A percentile compares a stretch with the other conserved stretches of the same genome.
Evolutionary conservation across 2,797 vertebrate species (phyloP).

Genomic region (Lutjanus argentimaculatus): DNA sequence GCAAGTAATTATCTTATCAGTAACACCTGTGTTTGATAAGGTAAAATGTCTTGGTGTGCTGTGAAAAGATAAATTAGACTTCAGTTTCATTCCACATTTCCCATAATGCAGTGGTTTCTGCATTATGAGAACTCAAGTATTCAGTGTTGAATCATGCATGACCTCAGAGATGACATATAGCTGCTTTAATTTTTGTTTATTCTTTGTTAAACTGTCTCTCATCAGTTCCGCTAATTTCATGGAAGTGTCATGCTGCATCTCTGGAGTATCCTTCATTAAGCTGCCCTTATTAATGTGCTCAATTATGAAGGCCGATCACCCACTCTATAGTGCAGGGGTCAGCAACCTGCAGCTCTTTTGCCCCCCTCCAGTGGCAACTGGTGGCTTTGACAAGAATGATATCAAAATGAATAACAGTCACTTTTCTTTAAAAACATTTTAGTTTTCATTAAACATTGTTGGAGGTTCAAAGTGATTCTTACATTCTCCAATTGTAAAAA

Average conservation of each 20-base stretch:
- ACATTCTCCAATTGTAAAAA: too few relatives aligned
- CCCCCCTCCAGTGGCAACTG: too few relatives aligned
- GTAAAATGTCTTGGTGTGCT: background rate
- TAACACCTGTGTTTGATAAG: background rate
- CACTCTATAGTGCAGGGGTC: background rate
- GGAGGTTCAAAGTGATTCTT: too few relatives aligned
- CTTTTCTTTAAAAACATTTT: too few relatives aligned
- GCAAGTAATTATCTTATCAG: slow-evolving; percentile 7
- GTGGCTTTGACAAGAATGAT: too few relatives aligned
- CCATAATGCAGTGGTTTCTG: background rate
- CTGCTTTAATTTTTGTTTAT: background rate
- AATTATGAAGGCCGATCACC: background rate
- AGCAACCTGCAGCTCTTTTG: too few relatives aligned
- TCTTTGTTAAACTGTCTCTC: background rate
- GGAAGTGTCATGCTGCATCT: background rate
- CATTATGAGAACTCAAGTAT: slow-evolving; percentile 2
- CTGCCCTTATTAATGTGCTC: background rate
- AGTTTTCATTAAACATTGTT: too few relatives aligned
- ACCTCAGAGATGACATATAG: background rate
- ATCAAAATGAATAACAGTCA: too few relatives aligned
- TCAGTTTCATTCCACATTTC: background rate
- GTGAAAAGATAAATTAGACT: background rate
- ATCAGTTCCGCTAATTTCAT: background rate
- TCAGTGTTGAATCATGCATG: background rate
- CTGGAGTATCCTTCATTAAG: background rate